A percentile compares a stretch with the other conserved stretches of the same genome.
These are phyloP conservation scores for Mionectes macconnelli DNA, from an alignment of 2,113 vertebrate genomes.

Conservation along the genomic window DNA sequence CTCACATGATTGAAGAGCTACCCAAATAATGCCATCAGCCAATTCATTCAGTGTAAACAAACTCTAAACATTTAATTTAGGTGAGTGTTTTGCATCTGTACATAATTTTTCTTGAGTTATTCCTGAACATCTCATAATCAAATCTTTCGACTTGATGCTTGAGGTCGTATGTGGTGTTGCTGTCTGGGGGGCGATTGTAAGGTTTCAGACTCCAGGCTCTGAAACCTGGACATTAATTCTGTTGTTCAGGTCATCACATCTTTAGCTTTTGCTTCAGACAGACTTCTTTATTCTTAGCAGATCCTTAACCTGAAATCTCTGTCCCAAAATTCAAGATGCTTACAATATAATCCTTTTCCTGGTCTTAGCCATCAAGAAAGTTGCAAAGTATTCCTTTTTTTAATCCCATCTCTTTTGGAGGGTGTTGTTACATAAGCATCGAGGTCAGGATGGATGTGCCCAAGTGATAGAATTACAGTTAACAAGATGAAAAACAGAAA, in stretches of 20 bases:
- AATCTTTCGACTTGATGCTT: neutral
- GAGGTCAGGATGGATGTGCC: neutral
- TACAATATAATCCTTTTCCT: neutral
- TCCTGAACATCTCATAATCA: neutral
- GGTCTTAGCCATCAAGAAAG: conserved; percentile 2
- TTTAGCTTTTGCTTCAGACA: neutral
- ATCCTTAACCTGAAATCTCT: neutral
- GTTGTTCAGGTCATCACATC: neutral
- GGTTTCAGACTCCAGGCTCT: neutral
- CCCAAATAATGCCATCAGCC: neutral
- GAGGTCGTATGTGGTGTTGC: neutral
- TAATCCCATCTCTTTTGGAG: neutral
- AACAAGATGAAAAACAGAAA: conserved; percentile 28
- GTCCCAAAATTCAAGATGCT: neutral
- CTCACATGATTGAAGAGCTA: neutral
- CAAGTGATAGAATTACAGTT: neutral
- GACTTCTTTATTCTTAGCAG: conserved; percentile 7
- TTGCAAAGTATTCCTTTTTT: neutral
- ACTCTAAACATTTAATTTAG: neutral
- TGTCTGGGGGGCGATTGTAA: neutral
- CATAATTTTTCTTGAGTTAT: conserved; percentile 19
- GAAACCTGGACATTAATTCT: neutral
- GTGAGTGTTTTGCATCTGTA: neutral
- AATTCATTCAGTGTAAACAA: neutral
- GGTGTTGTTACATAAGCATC: neutral